phyloP scores from a whole-genome alignment of 1,140 invertebrate species.

The Meteorus sp. region DNA sequence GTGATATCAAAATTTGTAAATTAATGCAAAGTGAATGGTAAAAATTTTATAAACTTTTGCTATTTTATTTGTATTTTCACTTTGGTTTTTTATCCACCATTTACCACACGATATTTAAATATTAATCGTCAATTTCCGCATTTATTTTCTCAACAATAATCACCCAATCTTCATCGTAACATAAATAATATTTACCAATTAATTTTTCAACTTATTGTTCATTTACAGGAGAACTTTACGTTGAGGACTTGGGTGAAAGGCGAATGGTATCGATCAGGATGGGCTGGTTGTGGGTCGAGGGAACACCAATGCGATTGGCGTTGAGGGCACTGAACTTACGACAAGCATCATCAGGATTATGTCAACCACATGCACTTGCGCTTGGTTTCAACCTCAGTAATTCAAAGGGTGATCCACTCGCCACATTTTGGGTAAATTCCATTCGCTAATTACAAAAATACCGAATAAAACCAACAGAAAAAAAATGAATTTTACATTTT shows the following conservation, averaged over 20 bases:
- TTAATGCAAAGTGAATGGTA: too few species aligned
- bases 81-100: too few species aligned
- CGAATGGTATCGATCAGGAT: slow-evolving; percentile 54
- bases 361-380: slow-evolving; percentile 51
- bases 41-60: too few species aligned
- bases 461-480: too few species aligned
- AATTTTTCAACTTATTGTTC: neutral
- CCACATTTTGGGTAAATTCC: slow-evolving; percentile 55
- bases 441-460: neutral
- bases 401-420: slow-evolving; percentile 46
- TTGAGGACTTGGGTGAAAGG: slow-evolving; percentile 52
- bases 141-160: too few species aligned
- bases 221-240: slow-evolving; percentile 56
- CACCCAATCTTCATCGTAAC: too few species aligned
- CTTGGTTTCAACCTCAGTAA: slow-evolving; percentile 55
- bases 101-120: too few species aligned
- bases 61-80: too few species aligned
- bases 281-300: slow-evolving; percentile 57
- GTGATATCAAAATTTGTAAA: too few species aligned
- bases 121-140: too few species aligned
- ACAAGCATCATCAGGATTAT: slow-evolving; percentile 51
- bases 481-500: too few species aligned
- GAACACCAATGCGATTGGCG: slow-evolving; percentile 53
- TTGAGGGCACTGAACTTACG: slow-evolving; percentile 58
- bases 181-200: neutral